These are phyloP conservation scores for Oryctolagus cuniculus DNA, from an alignment of 2,113 vertebrate species.

Conservation along the genomic window DNA sequence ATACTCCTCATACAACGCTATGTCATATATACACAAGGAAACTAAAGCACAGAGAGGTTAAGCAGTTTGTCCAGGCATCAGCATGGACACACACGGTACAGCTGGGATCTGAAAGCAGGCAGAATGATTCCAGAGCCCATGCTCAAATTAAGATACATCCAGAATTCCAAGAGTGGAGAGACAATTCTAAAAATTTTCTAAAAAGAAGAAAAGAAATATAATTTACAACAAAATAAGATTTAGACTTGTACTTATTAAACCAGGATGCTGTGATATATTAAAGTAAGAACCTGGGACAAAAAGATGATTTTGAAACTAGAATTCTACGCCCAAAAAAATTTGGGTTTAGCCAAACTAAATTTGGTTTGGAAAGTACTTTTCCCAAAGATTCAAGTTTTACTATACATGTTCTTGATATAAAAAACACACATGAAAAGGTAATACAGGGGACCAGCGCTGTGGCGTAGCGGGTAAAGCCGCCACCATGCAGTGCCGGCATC, in stretches of 20 bases:
- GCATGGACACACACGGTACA: neutral
- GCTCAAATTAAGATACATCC: neutral
- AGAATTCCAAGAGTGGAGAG: neutral
- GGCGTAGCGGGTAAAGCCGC: too few relatives aligned
- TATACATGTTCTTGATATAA: neutral
- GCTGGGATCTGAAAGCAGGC: neutral
- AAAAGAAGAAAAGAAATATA: neutral
- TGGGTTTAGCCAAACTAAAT: neutral
- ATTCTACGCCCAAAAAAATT: neutral
- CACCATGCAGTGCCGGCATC: too few relatives aligned
- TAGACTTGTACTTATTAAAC: neutral
- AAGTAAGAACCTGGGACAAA: neutral
- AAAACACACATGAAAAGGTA: neutral
- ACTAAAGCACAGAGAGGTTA: neutral
- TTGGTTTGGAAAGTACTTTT: neutral
- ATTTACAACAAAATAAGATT: neutral
- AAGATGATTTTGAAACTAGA: constrained; percentile 18
- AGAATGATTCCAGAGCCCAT: neutral
- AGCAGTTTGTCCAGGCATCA: neutral
- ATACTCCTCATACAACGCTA: neutral
- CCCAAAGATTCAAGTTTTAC: constrained; percentile 27
- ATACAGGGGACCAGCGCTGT: too few relatives aligned
- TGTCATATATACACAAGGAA: neutral
- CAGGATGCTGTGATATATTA: neutral
- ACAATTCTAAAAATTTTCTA: neutral